phyloP scores from a whole-genome alignment of 2,113 vertebrate species.

The Clupea harengus region DNA sequence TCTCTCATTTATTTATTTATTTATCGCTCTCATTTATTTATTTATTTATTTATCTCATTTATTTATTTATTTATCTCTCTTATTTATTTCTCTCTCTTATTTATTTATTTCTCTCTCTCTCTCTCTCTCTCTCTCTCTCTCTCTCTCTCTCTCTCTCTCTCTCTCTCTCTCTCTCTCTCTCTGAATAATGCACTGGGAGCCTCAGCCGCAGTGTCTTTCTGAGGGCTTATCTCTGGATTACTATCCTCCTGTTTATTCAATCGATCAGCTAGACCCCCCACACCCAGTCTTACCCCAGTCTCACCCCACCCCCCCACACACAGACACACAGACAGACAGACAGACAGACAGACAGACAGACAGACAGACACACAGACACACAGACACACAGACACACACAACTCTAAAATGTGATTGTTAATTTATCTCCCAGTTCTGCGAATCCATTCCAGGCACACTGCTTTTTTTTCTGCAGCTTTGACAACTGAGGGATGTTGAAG shows the following conservation, averaged over 20 bases:
- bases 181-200: slow-evolving; percentile 24
- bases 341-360: too few species aligned
- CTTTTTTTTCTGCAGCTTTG: not conserved
- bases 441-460: not conserved
- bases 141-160: slow-evolving; percentile 19
- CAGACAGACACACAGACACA: slow-evolving; percentile 30
- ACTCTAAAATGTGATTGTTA: not conserved
- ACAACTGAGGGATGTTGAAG: not conserved
- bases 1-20: too few species aligned
- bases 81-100: too few species aligned
- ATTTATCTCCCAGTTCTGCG: not conserved
- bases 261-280: slow-evolving; percentile 50
- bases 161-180: slow-evolving; percentile 22
- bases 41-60: too few species aligned
- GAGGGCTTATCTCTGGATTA: slow-evolving; percentile 58
- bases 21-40: too few species aligned
- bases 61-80: too few species aligned
- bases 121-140: not conserved
- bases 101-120: too few species aligned
- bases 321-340: not conserved
- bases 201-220: slow-evolving; percentile 27
- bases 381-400: slow-evolving; percentile 37
- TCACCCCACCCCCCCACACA: slow-evolving; percentile 16
- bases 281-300: too few species aligned
- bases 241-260: slow-evolving; percentile 53